Base-by-base conservation (phyloP, 1,140 invertebrate genomes). In the Pygmarrhopalites habei region DNA sequence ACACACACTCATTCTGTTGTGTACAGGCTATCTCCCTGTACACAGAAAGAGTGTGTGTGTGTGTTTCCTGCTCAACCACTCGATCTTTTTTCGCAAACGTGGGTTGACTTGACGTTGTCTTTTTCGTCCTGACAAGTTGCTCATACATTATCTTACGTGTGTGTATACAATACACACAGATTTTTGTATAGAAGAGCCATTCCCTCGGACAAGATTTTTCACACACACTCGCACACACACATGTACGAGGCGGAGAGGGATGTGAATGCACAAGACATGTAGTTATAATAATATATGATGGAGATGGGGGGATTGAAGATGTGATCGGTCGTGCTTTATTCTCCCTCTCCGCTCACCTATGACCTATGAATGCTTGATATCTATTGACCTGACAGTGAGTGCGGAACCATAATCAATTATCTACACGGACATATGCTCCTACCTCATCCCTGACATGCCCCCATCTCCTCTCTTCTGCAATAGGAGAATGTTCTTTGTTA, bases 61-160 rank as follows among this genome's bases (percentile, higher is more conserved):
- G 49, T 52, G 41, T 60, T 60, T 60, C 58, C 58, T 60, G 58
- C 30, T 49, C 58, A 60, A 60, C 58, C 58, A 60, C 58, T 60
- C 58, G 12, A 60, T 60, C 58, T 49, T 52, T 52, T 35, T 28
- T 52, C 23, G 49, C 49, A 28, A 52, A 52, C 49, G 49, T 52
- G 53, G 29, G 29, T 39, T 35, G 29, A 26, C 25, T 7, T 52
- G 49, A 52, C 49, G 23, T 52, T 52, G 4, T 47, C 17, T 47
- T 47, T 5, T 17, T 47, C 5, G 21, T 47, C 5, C 17, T 47
- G 5, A 19, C 44, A 19, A 4, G 39, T 41, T 41, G 7, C 44
- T 19, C 21, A 23, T n/a, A 17, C 44, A 47, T 41, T 10, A 7
- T 19, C 21, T 5, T n/a, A 17, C 44, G 19, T 47, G 7, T 23